Base-by-base conservation (phyloP, 92 coral and sea anemone genomes). In the Siderastrea radians region DNA sequence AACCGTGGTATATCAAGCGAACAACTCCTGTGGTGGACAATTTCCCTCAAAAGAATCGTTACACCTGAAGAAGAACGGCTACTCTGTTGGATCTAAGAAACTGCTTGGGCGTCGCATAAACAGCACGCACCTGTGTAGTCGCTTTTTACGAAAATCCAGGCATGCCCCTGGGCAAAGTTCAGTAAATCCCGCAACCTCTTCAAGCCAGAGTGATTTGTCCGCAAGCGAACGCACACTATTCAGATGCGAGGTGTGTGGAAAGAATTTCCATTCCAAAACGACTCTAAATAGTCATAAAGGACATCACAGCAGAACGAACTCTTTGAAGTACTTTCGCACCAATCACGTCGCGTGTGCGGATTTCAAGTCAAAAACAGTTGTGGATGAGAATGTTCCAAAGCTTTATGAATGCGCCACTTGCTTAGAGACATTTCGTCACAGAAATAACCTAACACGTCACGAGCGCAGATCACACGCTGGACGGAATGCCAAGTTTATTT, bases 161-260 rank as follows among this genome's bases (percentile, higher is more conserved):
- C 38, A 26, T 26, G 38, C 38, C 38, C 38, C 38, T 26, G 0
- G 38, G 38, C 38, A 26, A 26, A 26, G 38, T 26, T 26, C 38
- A 26, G 38, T 26, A 26, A 26, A 26, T 26, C 38, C 16, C 1
- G 45, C 26, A 9, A 14, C 65, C 7, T 45, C 1, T 13, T 54
- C 64, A 38, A 10, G 12, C 48, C 16, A 52, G 7, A 53, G 15
- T 50, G 64, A 2, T 2, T 50, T 7, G 7, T 6, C 64, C 19
- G 9, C 44, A 3, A 63, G 83, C 16, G 13, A 63, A 64, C 58
- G n/a, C 7, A 65, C 47, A 49, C 72, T 61, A 45, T 78, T 78
- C 11, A 45, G 10, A 12, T 83, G 87, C 62, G 79, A 47, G 4
- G 68, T 7, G 54, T 83, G 87, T 83, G 79, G 87, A 19, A 83